phyloP scores from a whole-genome alignment of 2,113 vertebrate genomes.

The Motacilla tschutschensis region DNA sequence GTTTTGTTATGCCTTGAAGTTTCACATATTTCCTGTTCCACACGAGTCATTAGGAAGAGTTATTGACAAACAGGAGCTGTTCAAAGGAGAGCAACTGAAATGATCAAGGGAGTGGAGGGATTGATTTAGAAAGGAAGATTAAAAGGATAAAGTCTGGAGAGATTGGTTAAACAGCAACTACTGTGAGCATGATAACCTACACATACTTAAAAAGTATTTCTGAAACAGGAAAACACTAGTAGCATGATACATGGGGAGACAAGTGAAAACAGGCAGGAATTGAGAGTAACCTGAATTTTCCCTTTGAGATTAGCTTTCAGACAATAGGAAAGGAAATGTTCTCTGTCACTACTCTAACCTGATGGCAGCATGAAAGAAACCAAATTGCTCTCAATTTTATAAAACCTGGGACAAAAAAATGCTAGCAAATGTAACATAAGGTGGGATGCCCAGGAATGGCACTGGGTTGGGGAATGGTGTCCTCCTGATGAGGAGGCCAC shows the following conservation, averaged over 20 bases:
- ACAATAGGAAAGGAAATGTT: slow-evolving; percentile 36
- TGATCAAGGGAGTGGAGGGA: slow-evolving; percentile 60
- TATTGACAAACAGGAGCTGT: slow-evolving; percentile 63
- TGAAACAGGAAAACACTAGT: slow-evolving; percentile 42
- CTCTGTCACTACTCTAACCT: slow-evolving; percentile 29
- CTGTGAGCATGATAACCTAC: slow-evolving; percentile 44
- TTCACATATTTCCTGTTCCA: slow-evolving; percentile 21
- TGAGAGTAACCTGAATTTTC: slow-evolving; percentile 47
- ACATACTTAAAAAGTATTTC: slow-evolving; percentile 45
- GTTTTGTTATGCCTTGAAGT: slow-evolving; percentile 28
- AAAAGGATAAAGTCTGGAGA: slow-evolving; percentile 65
- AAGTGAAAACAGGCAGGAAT: slow-evolving; percentile 54
- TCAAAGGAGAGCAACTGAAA: slow-evolving; percentile 60
- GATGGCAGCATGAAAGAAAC: neutral
- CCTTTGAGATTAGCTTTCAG: slow-evolving; percentile 41
- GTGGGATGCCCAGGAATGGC: neutral
- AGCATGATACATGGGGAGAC: slow-evolving; percentile 41
- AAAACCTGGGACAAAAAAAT: neutral
- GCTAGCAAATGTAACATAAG: neutral
- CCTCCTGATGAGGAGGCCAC: neutral
- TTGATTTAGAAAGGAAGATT: slow-evolving; percentile 68
- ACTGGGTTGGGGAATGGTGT: neutral
- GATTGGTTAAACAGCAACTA: slow-evolving; percentile 61
- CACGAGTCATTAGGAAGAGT: slow-evolving; percentile 47
- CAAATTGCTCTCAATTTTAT: neutral